phyloP scores from a whole-genome alignment of 2,113 vertebrate species.

The Actenoides lindsayi region DNA sequence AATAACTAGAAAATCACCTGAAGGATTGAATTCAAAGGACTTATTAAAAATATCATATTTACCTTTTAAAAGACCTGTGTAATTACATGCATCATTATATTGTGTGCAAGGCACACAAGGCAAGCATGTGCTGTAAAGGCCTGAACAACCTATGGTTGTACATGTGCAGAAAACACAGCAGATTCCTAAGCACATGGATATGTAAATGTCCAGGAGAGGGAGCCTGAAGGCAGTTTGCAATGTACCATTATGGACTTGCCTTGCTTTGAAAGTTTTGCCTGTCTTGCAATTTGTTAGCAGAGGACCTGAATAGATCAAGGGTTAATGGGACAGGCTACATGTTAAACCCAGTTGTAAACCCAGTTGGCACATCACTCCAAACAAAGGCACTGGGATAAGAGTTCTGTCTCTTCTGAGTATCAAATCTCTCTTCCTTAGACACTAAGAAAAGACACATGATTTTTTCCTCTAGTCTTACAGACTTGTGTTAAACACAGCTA shows the following conservation, averaged over 20 bases:
- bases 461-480: background rate
- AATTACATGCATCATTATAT: background rate
- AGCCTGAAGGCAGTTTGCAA: background rate
- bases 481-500: background rate
- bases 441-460: background rate
- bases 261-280: background rate
- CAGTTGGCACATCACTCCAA: rapidly evolving
- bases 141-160: background rate
- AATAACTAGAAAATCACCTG: slow-evolving; percentile 52
- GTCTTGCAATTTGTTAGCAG: background rate
- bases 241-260: background rate
- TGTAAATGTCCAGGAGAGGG: background rate
- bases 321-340: background rate
- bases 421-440: background rate
- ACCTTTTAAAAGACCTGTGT: slow-evolving; percentile 9
- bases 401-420: background rate
- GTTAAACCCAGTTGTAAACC: background rate
- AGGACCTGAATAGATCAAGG: background rate
- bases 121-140: background rate
- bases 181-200: background rate
- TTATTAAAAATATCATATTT: slow-evolving; percentile 47
- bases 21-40: slow-evolving; percentile 34
- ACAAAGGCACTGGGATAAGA: background rate
- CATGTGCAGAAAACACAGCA: background rate
- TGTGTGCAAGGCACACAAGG: background rate